Evolutionary conservation across 1,140 invertebrate genomes (phyloP).

Genomic region (Forficula auricularia): DNA sequence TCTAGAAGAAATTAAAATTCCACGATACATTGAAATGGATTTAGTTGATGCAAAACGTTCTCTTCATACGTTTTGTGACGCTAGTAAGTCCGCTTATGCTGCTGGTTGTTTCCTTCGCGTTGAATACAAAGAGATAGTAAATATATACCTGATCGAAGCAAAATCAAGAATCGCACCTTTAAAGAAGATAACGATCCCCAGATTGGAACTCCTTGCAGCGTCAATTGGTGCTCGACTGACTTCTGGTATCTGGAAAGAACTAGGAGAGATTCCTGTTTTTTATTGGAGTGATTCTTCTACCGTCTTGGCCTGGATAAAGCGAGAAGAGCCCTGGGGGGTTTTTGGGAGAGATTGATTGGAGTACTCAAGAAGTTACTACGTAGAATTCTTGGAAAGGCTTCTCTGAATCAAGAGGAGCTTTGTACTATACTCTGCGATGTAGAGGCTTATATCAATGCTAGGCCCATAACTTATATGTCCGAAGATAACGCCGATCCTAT

Average conservation of each 20-base stretch:
- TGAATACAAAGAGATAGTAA: slow-evolving; percentile 5
- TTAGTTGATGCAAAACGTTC: slow-evolving; percentile 1
- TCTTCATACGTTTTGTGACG: slow-evolving; percentile 22
- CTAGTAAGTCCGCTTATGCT: slow-evolving; percentile 19
- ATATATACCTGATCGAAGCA: slow-evolving; percentile 16
- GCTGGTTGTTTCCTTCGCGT: slow-evolving; percentile 17
- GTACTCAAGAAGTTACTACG: too few relatives aligned
- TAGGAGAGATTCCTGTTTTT: slow-evolving; percentile 3
- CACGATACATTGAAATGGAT: slow-evolving; percentile 13
- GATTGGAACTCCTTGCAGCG: slow-evolving; percentile 22
- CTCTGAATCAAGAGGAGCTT: too few relatives aligned
- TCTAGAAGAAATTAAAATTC: slow-evolving; percentile 14
- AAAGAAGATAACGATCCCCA: slow-evolving; percentile 18
- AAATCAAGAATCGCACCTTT: slow-evolving; percentile 21
- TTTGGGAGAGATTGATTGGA: slow-evolving; percentile 14
- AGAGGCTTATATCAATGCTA: too few relatives aligned
- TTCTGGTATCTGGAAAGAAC: slow-evolving; percentile 10
- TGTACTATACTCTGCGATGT: too few relatives aligned
- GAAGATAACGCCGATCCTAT: too few relatives aligned
- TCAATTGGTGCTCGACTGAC: slow-evolving; percentile 19
- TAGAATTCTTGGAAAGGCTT: too few relatives aligned
- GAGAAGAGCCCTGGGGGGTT: slow-evolving; percentile 13
- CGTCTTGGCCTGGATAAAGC: slow-evolving; percentile 18
- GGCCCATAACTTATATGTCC: too few relatives aligned
- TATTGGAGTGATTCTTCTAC: slow-evolving; percentile 22